phyloP scores from a whole-genome alignment of 2,797 vertebrate species.

The Spinus pinus region DNA sequence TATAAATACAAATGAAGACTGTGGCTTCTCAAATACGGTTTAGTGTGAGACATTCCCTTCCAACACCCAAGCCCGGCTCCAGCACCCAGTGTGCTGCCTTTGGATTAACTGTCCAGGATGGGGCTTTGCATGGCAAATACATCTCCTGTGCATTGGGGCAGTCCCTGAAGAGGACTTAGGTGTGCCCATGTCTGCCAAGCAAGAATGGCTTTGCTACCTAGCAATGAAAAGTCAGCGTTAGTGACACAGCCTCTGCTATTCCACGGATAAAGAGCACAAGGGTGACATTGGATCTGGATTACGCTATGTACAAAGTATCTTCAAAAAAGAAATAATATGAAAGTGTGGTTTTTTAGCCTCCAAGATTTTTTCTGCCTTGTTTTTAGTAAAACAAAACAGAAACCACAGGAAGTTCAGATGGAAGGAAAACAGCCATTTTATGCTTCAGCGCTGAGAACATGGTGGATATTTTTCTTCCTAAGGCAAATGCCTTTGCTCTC shows the following conservation, averaged over 20 bases:
- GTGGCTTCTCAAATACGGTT: background rate
- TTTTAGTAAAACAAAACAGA: background rate
- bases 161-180: too few relatives aligned
- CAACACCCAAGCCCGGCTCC: background rate
- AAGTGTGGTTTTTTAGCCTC: background rate
- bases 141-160: accelerated
- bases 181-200: background rate
- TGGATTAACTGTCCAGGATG: background rate
- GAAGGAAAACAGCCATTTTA: constrained; percentile 31
- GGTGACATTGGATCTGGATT: background rate
- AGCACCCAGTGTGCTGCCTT: background rate
- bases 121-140: background rate
- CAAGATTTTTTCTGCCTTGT: background rate
- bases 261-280: background rate
- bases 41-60: background rate
- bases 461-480: constrained; percentile 29
- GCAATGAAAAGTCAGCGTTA: background rate
- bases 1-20: background rate
- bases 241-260: background rate
- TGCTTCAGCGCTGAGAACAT: background rate
- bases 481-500: background rate
- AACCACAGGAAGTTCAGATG: background rate
- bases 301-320: background rate
- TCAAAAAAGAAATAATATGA: background rate
- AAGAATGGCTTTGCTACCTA: background rate